Conservation (phyloP, 2,113 vertebrate genomes). For the Bubo bubo region DNA sequence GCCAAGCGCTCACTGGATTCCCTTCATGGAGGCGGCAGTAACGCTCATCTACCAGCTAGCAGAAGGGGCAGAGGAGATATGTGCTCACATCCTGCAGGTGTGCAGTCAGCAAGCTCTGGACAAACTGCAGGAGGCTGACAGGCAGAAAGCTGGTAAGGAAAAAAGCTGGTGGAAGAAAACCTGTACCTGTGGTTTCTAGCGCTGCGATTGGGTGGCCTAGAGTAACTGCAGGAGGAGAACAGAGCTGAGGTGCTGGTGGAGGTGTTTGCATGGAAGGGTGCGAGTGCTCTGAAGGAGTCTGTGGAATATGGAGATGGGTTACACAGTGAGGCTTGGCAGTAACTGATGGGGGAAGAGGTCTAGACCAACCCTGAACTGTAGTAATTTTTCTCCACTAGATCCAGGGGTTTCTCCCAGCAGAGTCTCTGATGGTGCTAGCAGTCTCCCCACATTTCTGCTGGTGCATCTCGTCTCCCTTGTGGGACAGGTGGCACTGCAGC, state of each 20-base stretch:
- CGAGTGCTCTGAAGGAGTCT: background rate
- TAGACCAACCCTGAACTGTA: background rate
- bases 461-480: conserved; percentile 89
- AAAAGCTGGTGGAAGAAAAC: background rate
- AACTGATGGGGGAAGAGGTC: background rate
- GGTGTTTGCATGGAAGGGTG: background rate
- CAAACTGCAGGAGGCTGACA: conserved; percentile 52
- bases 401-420: background rate
- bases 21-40: conserved; percentile 89
- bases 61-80: conserved; percentile 89
- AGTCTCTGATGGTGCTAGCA: background rate
- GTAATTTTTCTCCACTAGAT: background rate
- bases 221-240: background rate
- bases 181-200: background rate
- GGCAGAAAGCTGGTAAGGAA: conserved; percentile 35
- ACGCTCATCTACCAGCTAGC: conserved; percentile 88
- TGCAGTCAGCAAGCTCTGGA: conserved; percentile 76
- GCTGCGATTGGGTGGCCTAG: background rate
- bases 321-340: background rate
- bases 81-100: conserved; percentile 82
- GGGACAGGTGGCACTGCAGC: conserved; percentile 91
- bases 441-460: conserved; percentile 74
- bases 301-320: background rate
- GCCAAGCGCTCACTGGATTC: conserved; percentile 86
- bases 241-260: conserved; percentile 28